phyloP scores from a whole-genome alignment of 2,888 invertebrate species.

The Agonopterix arenella region DNA sequence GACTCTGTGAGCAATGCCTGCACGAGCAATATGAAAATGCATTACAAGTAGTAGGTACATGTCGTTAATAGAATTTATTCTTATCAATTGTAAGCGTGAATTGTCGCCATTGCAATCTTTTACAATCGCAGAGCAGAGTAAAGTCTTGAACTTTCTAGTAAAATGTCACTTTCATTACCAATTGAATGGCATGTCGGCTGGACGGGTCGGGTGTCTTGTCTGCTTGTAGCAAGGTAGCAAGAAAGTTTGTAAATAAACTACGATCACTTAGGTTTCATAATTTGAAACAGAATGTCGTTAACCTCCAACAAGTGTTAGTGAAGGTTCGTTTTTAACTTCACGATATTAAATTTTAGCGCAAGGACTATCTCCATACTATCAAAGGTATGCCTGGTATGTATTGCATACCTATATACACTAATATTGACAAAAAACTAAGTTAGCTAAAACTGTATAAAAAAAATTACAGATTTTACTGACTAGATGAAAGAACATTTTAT shows the following conservation, averaged over 20 bases:
- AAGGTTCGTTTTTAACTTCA: no score
- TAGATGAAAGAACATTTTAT: no score
- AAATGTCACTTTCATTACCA: neutral
- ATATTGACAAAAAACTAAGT: no score
- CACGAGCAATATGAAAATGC: constrained; percentile 3
- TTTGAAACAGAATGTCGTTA: constrained; percentile 1
- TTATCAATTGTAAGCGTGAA: neutral
- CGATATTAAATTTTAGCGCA: no score
- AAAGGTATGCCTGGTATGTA: no score
- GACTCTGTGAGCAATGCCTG: neutral
- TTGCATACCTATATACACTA: no score
- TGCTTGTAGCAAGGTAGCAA: neutral
- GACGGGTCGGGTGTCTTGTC: neutral
- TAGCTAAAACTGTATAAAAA: no score
- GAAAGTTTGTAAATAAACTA: constrained; percentile 6
- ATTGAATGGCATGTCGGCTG: neutral
- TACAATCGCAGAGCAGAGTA: neutral
- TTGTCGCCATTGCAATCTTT: neutral
- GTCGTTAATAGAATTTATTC: neutral
- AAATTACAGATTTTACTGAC: no score
- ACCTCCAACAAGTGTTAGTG: neutral
- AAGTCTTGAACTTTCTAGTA: neutral
- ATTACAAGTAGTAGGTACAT: neutral
- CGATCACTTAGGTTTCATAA: constrained; percentile 1
- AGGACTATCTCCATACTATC: no score